Conservation (phyloP, 2,888 invertebrate species). For the Acanthosepion esculentum region DNA sequence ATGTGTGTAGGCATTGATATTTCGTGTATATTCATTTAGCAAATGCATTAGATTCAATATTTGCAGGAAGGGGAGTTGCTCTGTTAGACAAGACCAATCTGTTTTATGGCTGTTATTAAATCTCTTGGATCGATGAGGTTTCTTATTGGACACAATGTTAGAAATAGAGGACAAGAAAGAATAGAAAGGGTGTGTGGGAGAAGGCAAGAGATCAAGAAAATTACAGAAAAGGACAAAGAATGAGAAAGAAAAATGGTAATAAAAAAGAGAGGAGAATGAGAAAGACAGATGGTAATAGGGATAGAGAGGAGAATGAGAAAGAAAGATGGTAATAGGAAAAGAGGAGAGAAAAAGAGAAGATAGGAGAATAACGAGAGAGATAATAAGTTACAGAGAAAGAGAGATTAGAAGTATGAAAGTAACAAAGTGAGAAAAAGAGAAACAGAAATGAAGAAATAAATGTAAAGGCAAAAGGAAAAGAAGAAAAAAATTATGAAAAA, state of each 20-base stretch:
- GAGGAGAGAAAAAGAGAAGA: neutral
- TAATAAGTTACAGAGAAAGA: neutral
- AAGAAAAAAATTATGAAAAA: neutral
- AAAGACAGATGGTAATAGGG: neutral
- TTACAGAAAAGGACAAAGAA: neutral
- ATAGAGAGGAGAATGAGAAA: neutral
- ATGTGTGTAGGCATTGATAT: slow-evolving; percentile 10
- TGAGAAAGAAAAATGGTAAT: neutral
- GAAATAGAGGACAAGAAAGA: neutral
- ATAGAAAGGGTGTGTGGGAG: neutral
- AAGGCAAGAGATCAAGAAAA: neutral
- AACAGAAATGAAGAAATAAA: neutral
- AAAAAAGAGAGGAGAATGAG: neutral
- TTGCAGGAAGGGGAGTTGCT: neutral
- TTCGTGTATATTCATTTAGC: neutral
- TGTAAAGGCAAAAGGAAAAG: no score
- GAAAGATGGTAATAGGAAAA: neutral
- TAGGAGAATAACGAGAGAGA: neutral
- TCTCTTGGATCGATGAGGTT: slow-evolving; percentile 33
- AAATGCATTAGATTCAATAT: slow-evolving; percentile 22
- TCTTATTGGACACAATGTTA: neutral
- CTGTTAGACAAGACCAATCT: slow-evolving; percentile 33
- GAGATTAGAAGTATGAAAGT: neutral
- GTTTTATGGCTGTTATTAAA: slow-evolving; percentile 33
- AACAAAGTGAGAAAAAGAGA: neutral